Evolutionary conservation across 2,888 invertebrate genomes (phyloP), one percentile per base, ranked within the genome.

Genomic region (Pseudeuparius sepicola): DNA sequence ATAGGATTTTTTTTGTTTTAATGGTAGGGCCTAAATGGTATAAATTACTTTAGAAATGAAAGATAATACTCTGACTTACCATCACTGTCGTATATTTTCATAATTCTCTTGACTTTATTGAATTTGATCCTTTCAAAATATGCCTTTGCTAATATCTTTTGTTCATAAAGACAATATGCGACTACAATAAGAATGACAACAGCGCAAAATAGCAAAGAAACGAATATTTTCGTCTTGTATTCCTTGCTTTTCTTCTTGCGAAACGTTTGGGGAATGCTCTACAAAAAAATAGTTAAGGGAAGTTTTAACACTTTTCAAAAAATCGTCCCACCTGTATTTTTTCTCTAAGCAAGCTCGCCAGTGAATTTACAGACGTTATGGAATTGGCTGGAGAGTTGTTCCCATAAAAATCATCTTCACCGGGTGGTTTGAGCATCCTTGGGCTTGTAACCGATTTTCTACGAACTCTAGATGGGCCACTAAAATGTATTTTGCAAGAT

Each of bases 51-150:
- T n/a, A n/a, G n/a, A n/a, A n/a, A n/a, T n/a, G n/a, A 25, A 25
- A 25, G 11, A 20, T 6, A 7, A 20, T 20, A 6, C n/a, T 20
- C n/a, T 20, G n/a, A 7, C 37, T 43, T 43, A 43, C 43, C 18
- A 10, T 78, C 76, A 33, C 68, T 69, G 52, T 78, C 81, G 51
- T 74, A 78, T 25, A 89, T 74, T 50, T 77, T 73, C 48, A 89
- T 70, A 11, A 77, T 62, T 37, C 86, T 66, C 53, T 82, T 79
- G 14, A 76, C 78, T 45, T 83, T 78, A 52, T 81, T 85, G 63
- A 89, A 86, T 59, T 86, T 79, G 33, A 89, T 81, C 52, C 75
- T 78, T 28, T 83, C 76, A 56, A 87, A 89, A 60, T 87, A 87
- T 1, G 84, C 81, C 51, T 78, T 75, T 40, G 85, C 83, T 14